phyloP scores from a whole-genome alignment of 2,797 vertebrate genomes.

The Malacoctenus gilli region DNA sequence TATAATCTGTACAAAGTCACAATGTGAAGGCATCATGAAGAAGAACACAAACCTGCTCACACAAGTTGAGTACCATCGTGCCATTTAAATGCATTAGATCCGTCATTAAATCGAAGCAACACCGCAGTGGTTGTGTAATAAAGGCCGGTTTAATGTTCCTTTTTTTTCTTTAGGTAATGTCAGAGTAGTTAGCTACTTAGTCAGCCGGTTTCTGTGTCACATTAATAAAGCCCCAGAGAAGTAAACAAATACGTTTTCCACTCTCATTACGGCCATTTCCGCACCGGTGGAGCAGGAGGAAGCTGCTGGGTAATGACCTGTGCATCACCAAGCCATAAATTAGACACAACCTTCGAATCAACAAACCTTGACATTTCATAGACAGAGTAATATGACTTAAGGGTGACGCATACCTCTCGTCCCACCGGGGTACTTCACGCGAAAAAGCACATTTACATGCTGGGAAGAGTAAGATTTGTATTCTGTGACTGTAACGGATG shows the following conservation, averaged over 20 bases:
- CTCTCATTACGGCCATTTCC: constrained; percentile 81
- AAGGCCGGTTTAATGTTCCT: constrained; percentile 19
- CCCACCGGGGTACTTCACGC: constrained; percentile 27
- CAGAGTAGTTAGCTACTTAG: constrained; percentile 66
- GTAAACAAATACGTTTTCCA: constrained; percentile 77
- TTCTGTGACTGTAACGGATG: constrained; percentile 10
- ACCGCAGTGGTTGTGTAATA: constrained; percentile 22
- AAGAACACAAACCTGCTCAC: too few species aligned
- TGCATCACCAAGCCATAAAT: constrained; percentile 82
- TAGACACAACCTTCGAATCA: constrained; percentile 75
- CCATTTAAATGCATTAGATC: too few species aligned
- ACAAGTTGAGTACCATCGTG: too few species aligned
- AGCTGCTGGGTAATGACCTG: constrained; percentile 82
- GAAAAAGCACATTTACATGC: constrained; percentile 32
- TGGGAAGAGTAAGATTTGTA: constrained; percentile 12
- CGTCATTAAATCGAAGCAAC: too few species aligned
- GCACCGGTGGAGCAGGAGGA: constrained; percentile 72
- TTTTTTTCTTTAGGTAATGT: constrained; percentile 45
- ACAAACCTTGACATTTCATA: constrained; percentile 60
- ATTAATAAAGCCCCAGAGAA: constrained; percentile 70
- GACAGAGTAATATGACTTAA: constrained; percentile 50
- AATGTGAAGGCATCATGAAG: too few species aligned
- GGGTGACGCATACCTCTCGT: constrained; percentile 24
- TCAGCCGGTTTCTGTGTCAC: constrained; percentile 59
- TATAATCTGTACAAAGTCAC: too few species aligned